These are phyloP conservation scores for Pantherophis alleghaniensis DNA, from an alignment of 2,797 vertebrate species.

Conservation along the genomic window DNA sequence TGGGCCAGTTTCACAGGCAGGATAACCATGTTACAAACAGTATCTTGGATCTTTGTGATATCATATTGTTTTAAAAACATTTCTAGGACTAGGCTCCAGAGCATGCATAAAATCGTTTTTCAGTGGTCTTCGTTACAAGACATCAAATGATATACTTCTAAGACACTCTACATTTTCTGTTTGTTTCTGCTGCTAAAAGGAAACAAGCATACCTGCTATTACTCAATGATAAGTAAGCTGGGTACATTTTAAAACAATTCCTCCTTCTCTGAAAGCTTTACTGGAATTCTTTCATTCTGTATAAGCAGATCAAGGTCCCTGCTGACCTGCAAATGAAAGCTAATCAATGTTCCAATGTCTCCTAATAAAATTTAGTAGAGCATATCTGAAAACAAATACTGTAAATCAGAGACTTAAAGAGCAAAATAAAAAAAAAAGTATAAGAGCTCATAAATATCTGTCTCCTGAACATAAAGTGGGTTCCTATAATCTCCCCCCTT, in stretches of 20 bases:
- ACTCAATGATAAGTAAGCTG: conserved; percentile 35
- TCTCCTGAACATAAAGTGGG: conserved; percentile 35
- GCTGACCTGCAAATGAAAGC: conserved; percentile 53
- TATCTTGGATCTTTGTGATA: neutral
- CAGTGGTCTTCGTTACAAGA: neutral
- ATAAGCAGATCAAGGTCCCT: conserved; percentile 46
- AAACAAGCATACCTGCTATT: conserved; percentile 44
- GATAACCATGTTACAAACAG: neutral
- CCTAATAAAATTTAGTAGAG: conserved; percentile 52
- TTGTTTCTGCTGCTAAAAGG: conserved; percentile 45
- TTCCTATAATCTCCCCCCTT: conserved; percentile 22
- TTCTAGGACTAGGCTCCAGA: neutral
- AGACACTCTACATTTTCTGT: conserved; percentile 66
- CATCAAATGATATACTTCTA: conserved; percentile 26
- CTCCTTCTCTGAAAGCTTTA: conserved; percentile 53
- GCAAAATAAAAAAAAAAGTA: conserved; percentile 37
- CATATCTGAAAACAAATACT: conserved; percentile 55
- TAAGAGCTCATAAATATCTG: conserved; percentile 46
- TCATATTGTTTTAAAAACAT: neutral
- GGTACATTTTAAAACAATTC: conserved; percentile 56
- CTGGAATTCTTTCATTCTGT: conserved; percentile 56
- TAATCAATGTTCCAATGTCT: conserved; percentile 58
- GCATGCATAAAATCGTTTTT: conserved; percentile 61
- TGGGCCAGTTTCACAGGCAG: neutral
- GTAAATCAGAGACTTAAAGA: conserved; percentile 56